Evolutionary conservation across 2,113 vertebrate species (phyloP).

Genomic region (Nerophis ophidion): DNA sequence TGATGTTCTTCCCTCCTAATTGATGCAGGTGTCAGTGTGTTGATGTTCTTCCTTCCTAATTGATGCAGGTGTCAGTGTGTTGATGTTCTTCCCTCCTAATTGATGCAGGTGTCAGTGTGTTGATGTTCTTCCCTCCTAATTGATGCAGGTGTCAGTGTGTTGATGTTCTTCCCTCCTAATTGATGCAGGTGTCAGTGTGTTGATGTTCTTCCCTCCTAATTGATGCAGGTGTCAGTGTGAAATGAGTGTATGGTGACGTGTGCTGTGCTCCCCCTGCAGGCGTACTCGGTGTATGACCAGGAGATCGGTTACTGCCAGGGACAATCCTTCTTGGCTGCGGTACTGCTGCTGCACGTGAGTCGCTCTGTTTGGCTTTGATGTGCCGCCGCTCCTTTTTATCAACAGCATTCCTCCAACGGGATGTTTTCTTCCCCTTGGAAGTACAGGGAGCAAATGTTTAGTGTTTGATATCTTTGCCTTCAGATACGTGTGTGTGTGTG

Average conservation of each 20-base stretch:
- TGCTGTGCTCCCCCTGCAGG: conserved; percentile 62
- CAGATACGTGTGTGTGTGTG: background rate
- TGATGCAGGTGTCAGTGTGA: background rate
- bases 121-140: too few relatives aligned
- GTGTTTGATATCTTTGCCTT: conserved; percentile 13
- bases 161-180: too few relatives aligned
- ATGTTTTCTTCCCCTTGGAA: conserved; percentile 12
- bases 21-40: too few relatives aligned
- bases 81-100: too few relatives aligned
- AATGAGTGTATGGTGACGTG: background rate
- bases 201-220: too few relatives aligned
- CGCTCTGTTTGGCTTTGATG: conserved; percentile 25
- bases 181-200: background rate
- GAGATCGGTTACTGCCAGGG: conserved; percentile 99
- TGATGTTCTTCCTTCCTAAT: too few relatives aligned
- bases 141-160: background rate
- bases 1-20: too few relatives aligned
- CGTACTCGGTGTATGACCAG: conserved; percentile 96
- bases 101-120: too few relatives aligned
- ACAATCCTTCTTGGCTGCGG: conserved; percentile 96
- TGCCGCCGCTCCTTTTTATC: conserved; percentile 72
- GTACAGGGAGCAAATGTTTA: conserved; percentile 13
- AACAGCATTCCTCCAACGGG: conserved; percentile 1
- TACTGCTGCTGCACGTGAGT: conserved; percentile 95
- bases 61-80: too few relatives aligned